Evolutionary conservation across 2,888 invertebrate species (phyloP), one percentile per base, ranked within the genome.

Genomic region (Ametastegia equiseti): DNA sequence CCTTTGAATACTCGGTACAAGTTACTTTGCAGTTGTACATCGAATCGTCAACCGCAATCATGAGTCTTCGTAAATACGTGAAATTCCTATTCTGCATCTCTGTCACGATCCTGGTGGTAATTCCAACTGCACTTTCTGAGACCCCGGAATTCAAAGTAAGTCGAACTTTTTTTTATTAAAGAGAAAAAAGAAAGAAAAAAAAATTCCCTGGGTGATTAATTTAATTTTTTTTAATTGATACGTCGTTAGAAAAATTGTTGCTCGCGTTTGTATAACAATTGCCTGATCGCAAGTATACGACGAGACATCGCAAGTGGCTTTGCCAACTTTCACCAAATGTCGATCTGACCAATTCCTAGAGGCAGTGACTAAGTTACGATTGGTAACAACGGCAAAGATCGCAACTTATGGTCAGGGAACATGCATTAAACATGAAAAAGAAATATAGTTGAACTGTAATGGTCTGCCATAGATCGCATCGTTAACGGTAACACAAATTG

Each of bases 31-130:
- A 75, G 73, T 60, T 60, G 27, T 54, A 50, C 47, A 45, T 50
- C 23, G 67, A 69, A 42, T 80, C 36, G 39, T 5, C 19, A 81
- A 83, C 85, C 84, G 83, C 86, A 88, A 87, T 86, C 88, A 91
- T 90, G 91, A 87, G 87, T 84, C 81, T 89, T 42, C 88, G 39
- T 13, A 88, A 88, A 54, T 88, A 86, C 85, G 83, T 89, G n/a
- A 89, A 87, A 80, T 89, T 86, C 80, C 84, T 90, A 23, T 65
- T 90, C 82, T 89, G 88, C 82, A 77, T 86, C 11, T 77, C 84
- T 30, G 47, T 82, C 73, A 80, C 82, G 33, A 45, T 69, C 42
- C 60, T 83, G 50, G n/a, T n/a, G n/a, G 71, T 82, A 27, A 47
- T 83, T 47, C 13, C 33, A 33, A 15, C 54, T 13, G 36, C 23